Evolutionary conservation across 64 coral and sea anemone species (phyloP).

Genomic region (Hydrozoanthus tunicans): DNA sequence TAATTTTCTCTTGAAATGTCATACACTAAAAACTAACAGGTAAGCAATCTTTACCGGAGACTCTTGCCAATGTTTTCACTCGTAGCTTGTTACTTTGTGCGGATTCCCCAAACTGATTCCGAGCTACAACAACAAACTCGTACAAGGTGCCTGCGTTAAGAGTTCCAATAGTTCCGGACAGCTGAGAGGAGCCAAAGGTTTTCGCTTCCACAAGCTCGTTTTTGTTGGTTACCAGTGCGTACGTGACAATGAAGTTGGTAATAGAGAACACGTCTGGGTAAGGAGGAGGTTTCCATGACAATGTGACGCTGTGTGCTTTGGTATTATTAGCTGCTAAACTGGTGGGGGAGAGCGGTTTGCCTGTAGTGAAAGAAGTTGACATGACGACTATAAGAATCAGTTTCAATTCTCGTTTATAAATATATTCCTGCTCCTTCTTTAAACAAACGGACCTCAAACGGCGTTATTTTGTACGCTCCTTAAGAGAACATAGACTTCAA

Average conservation of each 20-base stretch:
- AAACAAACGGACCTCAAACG: background rate
- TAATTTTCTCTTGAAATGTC: no score
- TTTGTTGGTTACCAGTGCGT: background rate
- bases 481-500: no score
- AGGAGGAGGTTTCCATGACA: constrained; percentile 8
- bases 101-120: constrained; percentile 5
- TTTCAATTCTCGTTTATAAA: background rate
- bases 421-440: background rate
- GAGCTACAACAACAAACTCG: constrained; percentile 17
- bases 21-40: no score
- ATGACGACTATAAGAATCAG: background rate
- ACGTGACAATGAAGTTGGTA: constrained; percentile 6
- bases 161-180: background rate
- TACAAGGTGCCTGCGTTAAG: background rate
- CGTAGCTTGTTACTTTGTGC: background rate
- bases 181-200: background rate
- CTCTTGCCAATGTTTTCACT: background rate
- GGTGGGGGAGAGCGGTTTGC: background rate
- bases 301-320: background rate
- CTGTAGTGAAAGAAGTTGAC: background rate
- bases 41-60: background rate
- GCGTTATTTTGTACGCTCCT: no score
- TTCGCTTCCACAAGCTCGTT: background rate
- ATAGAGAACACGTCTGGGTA: constrained; percentile 29
- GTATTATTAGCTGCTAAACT: background rate